A percentile compares a stretch with the other conserved stretches of the same genome.
These are phyloP conservation scores for Paraescarpia echinospica DNA, from an alignment of 1,140 invertebrate species.

Conservation along the genomic window DNA sequence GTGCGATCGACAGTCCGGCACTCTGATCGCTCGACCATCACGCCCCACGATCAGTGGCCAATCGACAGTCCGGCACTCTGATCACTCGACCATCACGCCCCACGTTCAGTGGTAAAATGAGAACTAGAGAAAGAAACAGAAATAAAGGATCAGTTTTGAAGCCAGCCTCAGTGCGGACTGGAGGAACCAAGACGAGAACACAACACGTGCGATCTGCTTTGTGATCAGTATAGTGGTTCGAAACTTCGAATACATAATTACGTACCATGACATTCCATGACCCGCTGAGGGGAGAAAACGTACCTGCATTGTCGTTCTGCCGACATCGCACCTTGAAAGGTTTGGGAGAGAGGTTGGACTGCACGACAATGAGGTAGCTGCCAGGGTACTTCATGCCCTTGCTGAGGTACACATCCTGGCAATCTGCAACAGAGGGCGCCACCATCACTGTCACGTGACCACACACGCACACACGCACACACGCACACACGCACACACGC, in stretches of 20 bases:
- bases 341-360: conserved; percentile 68
- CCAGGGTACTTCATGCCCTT: conserved; percentile 44
- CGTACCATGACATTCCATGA: not conserved
- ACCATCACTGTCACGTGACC: not conserved
- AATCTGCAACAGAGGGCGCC: conserved; percentile 30
- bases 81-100: too few relatives aligned
- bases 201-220: not conserved
- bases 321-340: conserved; percentile 77
- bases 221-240: not conserved
- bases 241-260: not conserved
- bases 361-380: conserved; percentile 63
- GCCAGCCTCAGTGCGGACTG: too few relatives aligned
- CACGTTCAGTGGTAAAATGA: too few relatives aligned
- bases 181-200: too few relatives aligned
- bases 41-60: too few relatives aligned
- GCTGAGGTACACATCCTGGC: conserved; percentile 44
- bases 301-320: conserved; percentile 70
- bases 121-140: too few relatives aligned
- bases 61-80: too few relatives aligned
- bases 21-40: too few relatives aligned
- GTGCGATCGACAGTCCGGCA: too few relatives aligned
- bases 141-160: too few relatives aligned
- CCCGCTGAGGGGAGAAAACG: not conserved
- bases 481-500: too few relatives aligned
- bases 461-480: not conserved